Conservation (phyloP, 2,113 vertebrate genomes). For the Cardinalis cardinalis region DNA sequence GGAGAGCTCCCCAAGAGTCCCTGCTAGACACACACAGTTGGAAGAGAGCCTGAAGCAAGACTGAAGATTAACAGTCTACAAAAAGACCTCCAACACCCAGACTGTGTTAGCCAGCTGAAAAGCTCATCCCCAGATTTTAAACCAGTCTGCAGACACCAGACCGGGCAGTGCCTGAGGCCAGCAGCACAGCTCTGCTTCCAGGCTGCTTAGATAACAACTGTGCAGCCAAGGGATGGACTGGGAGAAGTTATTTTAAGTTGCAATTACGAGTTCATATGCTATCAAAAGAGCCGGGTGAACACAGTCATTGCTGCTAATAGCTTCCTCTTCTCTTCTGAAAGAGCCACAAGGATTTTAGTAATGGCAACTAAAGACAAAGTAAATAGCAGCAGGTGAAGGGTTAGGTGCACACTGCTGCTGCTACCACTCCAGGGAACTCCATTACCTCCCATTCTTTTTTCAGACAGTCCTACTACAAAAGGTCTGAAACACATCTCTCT, state of each 20-base stretch:
- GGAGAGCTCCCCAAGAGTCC: not conserved
- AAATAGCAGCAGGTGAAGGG: not conserved
- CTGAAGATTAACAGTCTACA: not conserved
- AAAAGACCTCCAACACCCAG: not conserved
- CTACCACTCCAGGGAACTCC: not conserved
- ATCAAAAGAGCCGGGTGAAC: not conserved
- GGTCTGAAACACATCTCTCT: not conserved
- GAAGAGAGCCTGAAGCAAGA: not conserved
- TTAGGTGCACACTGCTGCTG: not conserved
- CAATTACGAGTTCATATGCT: not conserved
- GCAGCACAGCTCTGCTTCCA: not conserved
- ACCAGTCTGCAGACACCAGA: not conserved
- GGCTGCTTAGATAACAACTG: not conserved
- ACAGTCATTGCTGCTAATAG: not conserved
- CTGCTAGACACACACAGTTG: not conserved
- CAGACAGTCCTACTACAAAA: not conserved
- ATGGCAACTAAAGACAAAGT: not conserved
- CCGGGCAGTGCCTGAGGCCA: not conserved
- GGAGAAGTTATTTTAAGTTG: constrained; percentile 27
- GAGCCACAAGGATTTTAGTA: not conserved
- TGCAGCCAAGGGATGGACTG: not conserved
- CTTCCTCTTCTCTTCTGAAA: constrained; percentile 8
- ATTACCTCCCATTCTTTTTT: not conserved
- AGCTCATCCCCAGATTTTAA: not conserved
- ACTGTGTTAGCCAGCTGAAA: not conserved